phyloP scores from a whole-genome alignment of 2,113 vertebrate genomes.

The Crocuta crocuta region DNA sequence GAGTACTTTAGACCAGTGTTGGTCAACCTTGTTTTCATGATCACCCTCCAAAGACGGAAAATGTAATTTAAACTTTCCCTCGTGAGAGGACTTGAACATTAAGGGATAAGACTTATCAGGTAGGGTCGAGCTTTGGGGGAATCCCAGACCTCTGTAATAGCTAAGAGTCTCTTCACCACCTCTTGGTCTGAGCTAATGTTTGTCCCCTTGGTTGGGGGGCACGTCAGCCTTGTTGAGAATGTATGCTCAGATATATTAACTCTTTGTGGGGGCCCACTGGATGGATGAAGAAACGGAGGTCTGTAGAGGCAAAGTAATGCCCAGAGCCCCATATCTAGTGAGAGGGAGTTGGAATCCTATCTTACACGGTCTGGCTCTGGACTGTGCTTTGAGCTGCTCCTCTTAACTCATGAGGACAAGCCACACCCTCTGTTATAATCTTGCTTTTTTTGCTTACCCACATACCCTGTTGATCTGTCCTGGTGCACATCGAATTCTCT shows the following conservation, averaged over 20 bases:
- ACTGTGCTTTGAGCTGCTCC: neutral
- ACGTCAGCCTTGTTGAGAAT: neutral
- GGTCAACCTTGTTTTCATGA: neutral
- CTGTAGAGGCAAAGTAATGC: neutral
- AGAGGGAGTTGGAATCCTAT: neutral
- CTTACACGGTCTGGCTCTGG: neutral
- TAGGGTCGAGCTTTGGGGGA: neutral
- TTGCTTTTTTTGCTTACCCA: neutral
- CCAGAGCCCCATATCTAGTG: neutral
- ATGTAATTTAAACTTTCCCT: conserved; percentile 45
- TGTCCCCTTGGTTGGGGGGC: fast-evolving
- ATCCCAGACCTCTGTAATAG: neutral
- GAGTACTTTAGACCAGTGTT: neutral
- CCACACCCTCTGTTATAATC: fast-evolving
- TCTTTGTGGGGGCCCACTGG: neutral
- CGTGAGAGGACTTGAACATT: conserved; percentile 29
- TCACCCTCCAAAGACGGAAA: conserved; percentile 4
- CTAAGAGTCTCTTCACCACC: neutral
- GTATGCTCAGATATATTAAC: fast-evolving
- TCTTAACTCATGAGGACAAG: neutral
- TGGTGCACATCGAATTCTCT: fast-evolving
- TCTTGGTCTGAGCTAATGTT: neutral
- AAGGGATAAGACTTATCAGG: neutral
- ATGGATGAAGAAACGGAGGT: neutral
- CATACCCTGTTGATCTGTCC: fast-evolving